A percentile compares a stretch with the other conserved stretches of the same genome.
These are phyloP conservation scores for Metalampra italica DNA, from an alignment of 2,888 invertebrate species.

Conservation along the genomic window DNA sequence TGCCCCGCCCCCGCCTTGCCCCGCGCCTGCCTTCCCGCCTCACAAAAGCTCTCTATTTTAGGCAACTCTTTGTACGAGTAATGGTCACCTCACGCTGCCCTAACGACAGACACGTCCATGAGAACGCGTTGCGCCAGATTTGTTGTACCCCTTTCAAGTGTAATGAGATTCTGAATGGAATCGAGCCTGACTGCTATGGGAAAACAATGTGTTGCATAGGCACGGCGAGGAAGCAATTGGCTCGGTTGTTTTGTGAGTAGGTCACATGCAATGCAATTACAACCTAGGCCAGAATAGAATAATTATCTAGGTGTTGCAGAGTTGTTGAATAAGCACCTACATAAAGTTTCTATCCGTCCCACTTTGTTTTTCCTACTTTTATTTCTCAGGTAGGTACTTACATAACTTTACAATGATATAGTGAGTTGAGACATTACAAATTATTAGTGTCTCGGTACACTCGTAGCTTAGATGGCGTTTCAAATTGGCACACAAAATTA, in stretches of 20 bases:
- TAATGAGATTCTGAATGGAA: constrained; percentile 78
- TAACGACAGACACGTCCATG: constrained; percentile 77
- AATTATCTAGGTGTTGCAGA: too few relatives aligned
- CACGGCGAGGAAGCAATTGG: constrained; percentile 16
- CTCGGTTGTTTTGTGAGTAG: constrained; percentile 63
- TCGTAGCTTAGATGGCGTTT: too few relatives aligned
- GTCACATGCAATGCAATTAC: constrained; percentile 53
- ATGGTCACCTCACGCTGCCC: constrained; percentile 78
- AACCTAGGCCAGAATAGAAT: background rate
- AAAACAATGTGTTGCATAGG: constrained; percentile 63
- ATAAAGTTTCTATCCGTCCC: too few relatives aligned
- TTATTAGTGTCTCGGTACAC: constrained; percentile 34
- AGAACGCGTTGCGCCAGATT: constrained; percentile 74
- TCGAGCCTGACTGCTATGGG: constrained; percentile 56
- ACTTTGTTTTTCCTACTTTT: too few relatives aligned
- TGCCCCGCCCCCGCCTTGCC: constrained; percentile 69
- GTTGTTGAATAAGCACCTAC: too few relatives aligned
- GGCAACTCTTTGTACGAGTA: constrained; percentile 78
- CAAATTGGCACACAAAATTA: too few relatives aligned
- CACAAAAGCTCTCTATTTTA: constrained; percentile 78
- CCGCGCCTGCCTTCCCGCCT: constrained; percentile 66
- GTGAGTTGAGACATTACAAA: constrained; percentile 25
- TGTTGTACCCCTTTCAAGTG: constrained; percentile 71
- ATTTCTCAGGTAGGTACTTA: too few relatives aligned
- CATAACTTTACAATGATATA: too few relatives aligned